Percentiles rank a stretch among this genome's conserved stretches.
These are phyloP conservation scores for Morbakka virulenta DNA, from an alignment of 30 jellyfish, hydroid and myxozoan genomes.

Conservation along the genomic window DNA sequence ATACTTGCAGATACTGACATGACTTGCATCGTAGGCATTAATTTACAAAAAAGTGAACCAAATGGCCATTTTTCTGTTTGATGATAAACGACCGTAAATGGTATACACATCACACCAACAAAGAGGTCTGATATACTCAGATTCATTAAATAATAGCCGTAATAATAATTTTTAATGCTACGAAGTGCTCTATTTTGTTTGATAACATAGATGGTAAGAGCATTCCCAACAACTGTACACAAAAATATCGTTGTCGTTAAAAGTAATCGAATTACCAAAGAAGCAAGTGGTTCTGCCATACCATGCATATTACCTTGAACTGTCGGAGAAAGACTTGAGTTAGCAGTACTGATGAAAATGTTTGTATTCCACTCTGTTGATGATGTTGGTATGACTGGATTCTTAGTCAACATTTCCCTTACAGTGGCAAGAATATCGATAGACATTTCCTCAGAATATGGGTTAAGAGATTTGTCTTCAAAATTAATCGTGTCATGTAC, in stretches of 20 bases:
- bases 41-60: constrained; percentile 58
- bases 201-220: constrained; percentile 46
- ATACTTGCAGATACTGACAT: constrained; percentile 74
- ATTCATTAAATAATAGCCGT: constrained; percentile 66
- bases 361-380: too few relatives aligned
- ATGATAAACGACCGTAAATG: constrained; percentile 63
- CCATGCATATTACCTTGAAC: too few relatives aligned
- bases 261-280: constrained; percentile 31
- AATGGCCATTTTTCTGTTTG: constrained; percentile 55
- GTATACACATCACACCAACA: constrained; percentile 66
- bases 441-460: too few relatives aligned
- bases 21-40: constrained; percentile 64
- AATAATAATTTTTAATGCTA: constrained; percentile 70
- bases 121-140: constrained; percentile 57
- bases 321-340: too few relatives aligned
- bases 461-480: too few relatives aligned
- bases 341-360: too few relatives aligned
- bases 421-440: too few relatives aligned
- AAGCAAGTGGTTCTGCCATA: background rate
- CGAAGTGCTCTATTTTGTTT: constrained; percentile 43
- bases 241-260: constrained; percentile 39
- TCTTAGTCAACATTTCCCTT: too few relatives aligned
- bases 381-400: too few relatives aligned
- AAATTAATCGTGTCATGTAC: too few relatives aligned
- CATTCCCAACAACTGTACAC: constrained; percentile 43